Base-by-base conservation (phyloP, 1,140 invertebrate genomes). In the Gonatopus flavifemur region DNA sequence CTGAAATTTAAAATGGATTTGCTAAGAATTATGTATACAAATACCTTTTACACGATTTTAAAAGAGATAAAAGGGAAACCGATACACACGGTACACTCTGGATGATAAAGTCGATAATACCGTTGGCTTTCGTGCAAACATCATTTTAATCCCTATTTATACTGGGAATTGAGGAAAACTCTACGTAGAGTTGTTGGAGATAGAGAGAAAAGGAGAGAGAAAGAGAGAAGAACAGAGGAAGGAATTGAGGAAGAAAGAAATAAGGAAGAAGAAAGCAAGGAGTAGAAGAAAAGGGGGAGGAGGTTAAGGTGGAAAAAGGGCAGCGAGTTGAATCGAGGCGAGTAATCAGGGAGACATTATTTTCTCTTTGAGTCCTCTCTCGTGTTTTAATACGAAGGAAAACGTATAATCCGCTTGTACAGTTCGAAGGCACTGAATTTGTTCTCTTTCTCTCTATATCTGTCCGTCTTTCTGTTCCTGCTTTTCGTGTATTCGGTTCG, bases 341-440 rank as follows among this genome's bases (percentile, higher is more conserved):
- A 75, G 74, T 77, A 78, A 78, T 78, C 76, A 77, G 72, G 59
- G 72, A 70, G 73, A 76, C 74, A 77, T 77, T 78, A 77, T 74
- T 77, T 66, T 77, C 73, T 66, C 74, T 78, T 78, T 77, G 76
- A 78, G 69, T 59, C 54, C 53, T 48, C n/a, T n/a, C 55, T 46
- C 66, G 60, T 65, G 66, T 76, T 77, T 77, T 74, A 76, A 74
- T 76, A 64, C 69, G 51, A 66, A 67, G 56, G 62, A 67, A 74
- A 74, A 73, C 66, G 57, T 66, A 68, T 67, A 68, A 71, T 66
- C 72, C 55, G 62, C 64, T 62, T 67, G 57, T 64, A 52, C 49
- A 42, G 52, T 57, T 52, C 53, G 52, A 53, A 42, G 42, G 54
- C 45, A 52, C 53, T 55, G 55, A 62, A 46, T 53, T 59, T n/a